These are phyloP conservation scores for Astreopora myriophthalma DNA, from an alignment of 64 coral and sea anemone species.

Conservation along the genomic window DNA sequence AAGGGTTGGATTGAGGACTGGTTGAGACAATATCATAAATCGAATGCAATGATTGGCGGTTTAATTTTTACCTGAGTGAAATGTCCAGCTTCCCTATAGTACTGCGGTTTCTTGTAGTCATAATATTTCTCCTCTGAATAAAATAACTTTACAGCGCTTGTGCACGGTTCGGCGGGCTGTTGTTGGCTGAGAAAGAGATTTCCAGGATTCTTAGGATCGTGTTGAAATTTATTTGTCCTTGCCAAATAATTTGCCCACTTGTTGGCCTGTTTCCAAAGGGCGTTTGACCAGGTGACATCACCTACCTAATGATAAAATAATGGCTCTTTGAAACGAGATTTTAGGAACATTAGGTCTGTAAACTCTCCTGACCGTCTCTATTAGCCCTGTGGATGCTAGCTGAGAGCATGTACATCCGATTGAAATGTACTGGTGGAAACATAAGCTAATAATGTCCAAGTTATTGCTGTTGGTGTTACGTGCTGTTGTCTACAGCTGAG, in stretches of 20 bases:
- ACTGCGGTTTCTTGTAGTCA: constrained; percentile 8
- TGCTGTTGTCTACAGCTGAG: too few relatives aligned
- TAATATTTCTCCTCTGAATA: constrained; percentile 32
- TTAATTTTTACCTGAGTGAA: constrained; percentile 35
- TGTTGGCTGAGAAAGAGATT: constrained; percentile 4
- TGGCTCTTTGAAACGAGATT: background rate
- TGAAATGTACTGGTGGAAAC: background rate
- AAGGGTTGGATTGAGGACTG: too few relatives aligned
- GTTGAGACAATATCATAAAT: too few relatives aligned
- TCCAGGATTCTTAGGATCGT: background rate
- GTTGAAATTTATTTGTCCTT: background rate
- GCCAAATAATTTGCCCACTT: constrained; percentile 14
- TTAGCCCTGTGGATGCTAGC: too few relatives aligned
- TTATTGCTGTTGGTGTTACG: background rate
- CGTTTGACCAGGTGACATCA: constrained; percentile 8
- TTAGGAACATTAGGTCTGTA: too few relatives aligned
- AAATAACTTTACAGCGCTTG: background rate
- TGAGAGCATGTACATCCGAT: too few relatives aligned
- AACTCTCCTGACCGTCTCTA: too few relatives aligned
- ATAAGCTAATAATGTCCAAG: background rate
- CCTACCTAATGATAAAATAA: background rate
- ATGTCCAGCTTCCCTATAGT: background rate
- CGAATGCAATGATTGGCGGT: too few relatives aligned
- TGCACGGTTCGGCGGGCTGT: background rate
- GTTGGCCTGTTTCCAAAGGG: background rate